Base-by-base conservation (phyloP, 2,888 invertebrate species). In the Heliconius charithonia region DNA sequence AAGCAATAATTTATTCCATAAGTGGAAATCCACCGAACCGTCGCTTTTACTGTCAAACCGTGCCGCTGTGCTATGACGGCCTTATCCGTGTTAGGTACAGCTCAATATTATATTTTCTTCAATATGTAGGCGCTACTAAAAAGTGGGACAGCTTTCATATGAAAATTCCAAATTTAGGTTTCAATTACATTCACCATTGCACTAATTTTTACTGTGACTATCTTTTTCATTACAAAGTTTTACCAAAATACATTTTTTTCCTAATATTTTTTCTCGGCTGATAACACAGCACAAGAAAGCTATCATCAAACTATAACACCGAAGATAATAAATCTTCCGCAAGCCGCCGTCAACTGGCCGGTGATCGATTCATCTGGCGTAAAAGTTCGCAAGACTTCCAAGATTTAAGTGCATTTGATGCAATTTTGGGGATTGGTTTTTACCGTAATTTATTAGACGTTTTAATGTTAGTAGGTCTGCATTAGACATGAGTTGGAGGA, bases 321-420 rank as follows among this genome's bases (percentile, higher is more conserved):
- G 51, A 6, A 67, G 75, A 67, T 66, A 75, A 75, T 75, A 75
- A 75, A 75, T 75, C 75, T 75, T 67, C 75, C 25, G 63, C 62
- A 37, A 19, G 65, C 74, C 74, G 74, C 74, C 74, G 63, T 74
- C 74, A 74, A 65, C 25, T 74, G 74, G 65, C 74, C 74, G 74
- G 63, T 74, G 74, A 74, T 74, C 74, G 63, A 74, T 74, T 74
- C 74, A 65, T 74, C 74, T 65, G 22, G 63, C 45, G 72, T 59
- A 72, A 74, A 74, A 74, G 62, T 74, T 74, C 27, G 74, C 74
- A 62, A 74, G 63, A 65, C 63, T 74, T 74, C 22, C 27, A 45
- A 45, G 63, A 65, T 45, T 74, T 74, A 45, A 75, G 66, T 45
- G 66, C 66, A 66, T 75, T 66, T 45, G 75, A 66, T 75, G 75